Percentiles rank a stretch among this genome's conserved stretches.
phyloP scores from a whole-genome alignment of 2,113 vertebrate genomes.

The Morphnarchus princeps region DNA sequence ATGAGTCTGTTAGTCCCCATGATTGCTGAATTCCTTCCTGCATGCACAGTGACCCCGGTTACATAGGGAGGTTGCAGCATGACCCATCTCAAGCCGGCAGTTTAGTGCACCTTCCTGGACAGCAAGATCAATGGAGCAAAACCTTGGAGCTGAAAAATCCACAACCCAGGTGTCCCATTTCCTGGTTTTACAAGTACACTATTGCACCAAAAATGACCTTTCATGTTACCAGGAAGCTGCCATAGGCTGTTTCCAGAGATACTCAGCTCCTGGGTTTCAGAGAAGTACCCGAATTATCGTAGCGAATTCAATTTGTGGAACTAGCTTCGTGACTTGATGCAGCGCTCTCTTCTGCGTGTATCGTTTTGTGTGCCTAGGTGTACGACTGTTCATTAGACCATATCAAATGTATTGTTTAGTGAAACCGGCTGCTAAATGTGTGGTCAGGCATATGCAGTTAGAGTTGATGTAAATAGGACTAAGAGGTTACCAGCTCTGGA shows the following conservation, averaged over 20 bases:
- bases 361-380: fast-evolving
- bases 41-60: not conserved
- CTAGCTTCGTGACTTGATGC: not conserved
- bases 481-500: not conserved
- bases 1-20: not conserved
- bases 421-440: not conserved
- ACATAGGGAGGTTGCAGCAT: not conserved
- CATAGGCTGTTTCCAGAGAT: not conserved
- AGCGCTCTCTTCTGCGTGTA: not conserved
- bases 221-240: not conserved
- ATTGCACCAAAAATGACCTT: not conserved
- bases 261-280: not conserved
- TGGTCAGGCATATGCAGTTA: not conserved
- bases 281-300: not conserved
- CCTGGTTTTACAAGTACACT: not conserved
- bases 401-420: not conserved
- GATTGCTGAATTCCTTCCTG: not conserved
- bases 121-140: not conserved
- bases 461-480: not conserved
- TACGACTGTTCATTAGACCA: not conserved
- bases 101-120: not conserved
- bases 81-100: not conserved
- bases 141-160: not conserved
- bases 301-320: not conserved
- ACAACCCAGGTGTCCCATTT: not conserved